Conservation (phyloP, 2,797 vertebrate genomes). For the Tragopan temminckii region DNA sequence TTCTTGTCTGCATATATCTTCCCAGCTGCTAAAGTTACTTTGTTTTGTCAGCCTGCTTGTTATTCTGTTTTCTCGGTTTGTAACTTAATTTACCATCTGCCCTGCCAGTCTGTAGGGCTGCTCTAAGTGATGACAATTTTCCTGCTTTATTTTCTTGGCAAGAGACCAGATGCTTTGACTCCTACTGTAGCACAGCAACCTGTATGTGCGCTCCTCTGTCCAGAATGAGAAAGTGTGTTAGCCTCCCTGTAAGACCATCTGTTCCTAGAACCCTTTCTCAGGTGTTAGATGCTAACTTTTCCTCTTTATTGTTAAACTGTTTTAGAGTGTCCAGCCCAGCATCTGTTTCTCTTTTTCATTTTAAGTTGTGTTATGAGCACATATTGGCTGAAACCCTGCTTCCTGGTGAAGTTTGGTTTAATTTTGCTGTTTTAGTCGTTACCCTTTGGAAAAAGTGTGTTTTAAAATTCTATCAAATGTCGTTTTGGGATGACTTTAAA, state of each 20-base stretch:
- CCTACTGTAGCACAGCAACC: slow-evolving; percentile 53
- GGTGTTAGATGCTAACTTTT: slow-evolving; percentile 33
- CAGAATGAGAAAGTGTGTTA: slow-evolving; percentile 49
- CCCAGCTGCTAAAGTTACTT: slow-evolving; percentile 50
- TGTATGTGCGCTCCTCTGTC: slow-evolving; percentile 16
- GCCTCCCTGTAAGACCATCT: slow-evolving; percentile 70
- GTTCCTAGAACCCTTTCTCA: slow-evolving; percentile 48
- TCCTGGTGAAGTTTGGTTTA: background rate
- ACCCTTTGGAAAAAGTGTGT: background rate
- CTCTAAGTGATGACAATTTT: slow-evolving; percentile 51
- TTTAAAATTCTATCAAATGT: background rate
- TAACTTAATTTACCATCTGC: slow-evolving; percentile 75
- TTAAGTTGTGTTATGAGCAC: background rate
- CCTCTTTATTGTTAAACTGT: background rate
- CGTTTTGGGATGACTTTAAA: background rate
- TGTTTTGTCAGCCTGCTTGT: slow-evolving; percentile 44
- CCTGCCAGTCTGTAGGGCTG: slow-evolving; percentile 42
- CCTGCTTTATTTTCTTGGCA: slow-evolving; percentile 68
- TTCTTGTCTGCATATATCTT: background rate
- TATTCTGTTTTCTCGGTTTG: slow-evolving; percentile 58
- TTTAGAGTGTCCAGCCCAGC: background rate
- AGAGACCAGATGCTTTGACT: slow-evolving; percentile 60
- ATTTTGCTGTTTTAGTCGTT: background rate
- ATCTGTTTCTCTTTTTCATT: slow-evolving; percentile 3
- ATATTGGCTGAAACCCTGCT: background rate